Base-by-base conservation (phyloP, 2,113 vertebrate genomes). In the Triplophysa siluroides region DNA sequence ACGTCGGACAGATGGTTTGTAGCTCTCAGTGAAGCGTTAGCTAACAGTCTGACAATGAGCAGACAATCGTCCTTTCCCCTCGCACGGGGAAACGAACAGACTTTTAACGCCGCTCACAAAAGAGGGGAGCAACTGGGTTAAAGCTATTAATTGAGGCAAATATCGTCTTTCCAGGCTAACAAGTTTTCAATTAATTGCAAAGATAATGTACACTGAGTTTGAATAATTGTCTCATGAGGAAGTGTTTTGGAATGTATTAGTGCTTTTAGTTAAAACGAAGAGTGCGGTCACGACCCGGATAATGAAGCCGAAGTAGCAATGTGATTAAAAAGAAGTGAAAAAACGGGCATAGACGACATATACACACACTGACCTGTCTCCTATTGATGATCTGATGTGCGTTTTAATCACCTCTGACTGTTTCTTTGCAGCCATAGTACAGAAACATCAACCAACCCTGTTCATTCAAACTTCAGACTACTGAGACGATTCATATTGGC, bases 1-100 rank as follows among this genome's bases (percentile, higher is more conserved):
- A 86, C 87, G 83, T 72, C 80, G 81, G 86, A 91, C 90, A 90
- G 86, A 90, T 90, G 87, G 85, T 87, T 79, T 82, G 73, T 77
- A 63, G 64, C 68, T 84, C 78, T 69, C 78, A 75, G 56, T 83
- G 56, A 81, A 81, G 83, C 68, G 72, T 84, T 80, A 52, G 65
- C 79, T 83, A 87, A 90, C 84, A 84, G 86, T 85, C 81, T 82
- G 86, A 88, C 86, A 83, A 82, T 81, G 69, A 74, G 78, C 84
- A 62, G 80, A 87, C 79, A 83, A 85, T 81, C 81, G 85, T 84
- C 78, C 62, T 12, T 52, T 71, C 79, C n/a, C 63, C 79, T 80
- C 79, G 33, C 75, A 74, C 83, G 23, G 76, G 79, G 38, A 78
- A 85, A 85, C 63, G 8, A 56, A 63, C 73, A 61, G 62, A 76